Base-by-base conservation (phyloP, 2,113 vertebrate genomes). In the Cyprinodon tularosa region DNA sequence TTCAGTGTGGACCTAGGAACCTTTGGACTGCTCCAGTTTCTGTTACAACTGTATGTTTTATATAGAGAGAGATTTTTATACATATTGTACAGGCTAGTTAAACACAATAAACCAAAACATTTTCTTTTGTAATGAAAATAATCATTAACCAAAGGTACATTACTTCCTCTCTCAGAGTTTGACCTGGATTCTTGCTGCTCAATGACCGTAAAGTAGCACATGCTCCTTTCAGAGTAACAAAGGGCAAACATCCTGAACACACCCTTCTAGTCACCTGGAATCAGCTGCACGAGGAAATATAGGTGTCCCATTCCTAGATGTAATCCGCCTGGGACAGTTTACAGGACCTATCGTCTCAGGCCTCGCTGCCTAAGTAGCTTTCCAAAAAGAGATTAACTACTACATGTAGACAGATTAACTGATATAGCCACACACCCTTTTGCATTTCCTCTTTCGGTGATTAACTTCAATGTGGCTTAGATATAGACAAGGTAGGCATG, bases 241-340 rank as follows among this genome's bases (percentile, higher is more conserved):
- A 77, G 74, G 61, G 17, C 77, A 83, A 85, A 90, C 84, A 78
- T 78, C 82, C 76, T 0, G 40, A 61, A 72, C 75, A 22, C 77
- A 10, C 76, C 64, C 62, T 69, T 7, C 4, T 64, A 73, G 61
- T 82, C 75, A 72, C 76, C 70, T 73, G 50, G 62, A 62, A 62
- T 29, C 68, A 3, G 72, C 68, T 69, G 65, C 80, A 63, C 44
- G 67, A 72, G 78, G 68, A 68, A 38, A 57, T 74, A 84, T 81
- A 84, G 86, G 80, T 75, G 63, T 17, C 66, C 79, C 65, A 63
- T 76, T 85, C 50, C 17, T 9, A n/a, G 20, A 57, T 86, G 84
- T 90, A 88, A 88, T 89, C 85, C 88, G 53, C 42, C 78, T 71
- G 68, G 85, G 83, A 84, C 87, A 81, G 76, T 75, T 89, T 86